Base-by-base conservation (phyloP, 1,140 invertebrate genomes). In the Neelides sp. region DNA sequence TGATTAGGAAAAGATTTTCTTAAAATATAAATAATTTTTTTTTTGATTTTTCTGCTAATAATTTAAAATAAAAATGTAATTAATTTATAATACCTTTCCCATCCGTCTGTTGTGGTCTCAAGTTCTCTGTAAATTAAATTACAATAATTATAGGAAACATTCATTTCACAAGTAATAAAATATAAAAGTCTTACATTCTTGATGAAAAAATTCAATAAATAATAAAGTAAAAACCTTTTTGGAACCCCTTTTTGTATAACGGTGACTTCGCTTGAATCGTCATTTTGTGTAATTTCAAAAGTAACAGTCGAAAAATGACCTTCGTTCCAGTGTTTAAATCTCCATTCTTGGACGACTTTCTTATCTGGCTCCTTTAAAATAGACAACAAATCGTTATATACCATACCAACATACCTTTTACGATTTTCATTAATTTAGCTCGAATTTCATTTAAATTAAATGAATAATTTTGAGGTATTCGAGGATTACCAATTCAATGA, bases 331-430 rank as follows among this genome's bases (percentile, higher is more conserved):
- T 80, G 79, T 71, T 92, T 95, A 58, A 89, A 81, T 63, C 94
- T 73, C 95, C 95, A 99, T 56, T 78, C 78, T 70, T 93, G 84
- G n/a, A 82, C 77, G 50, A 98, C 90, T 68, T 82, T 86, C 61
- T 83, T 80, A 41, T 79, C 76, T 4, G 84, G 83, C 2, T 83
- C 65, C 75, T 75, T 61, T 23, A 61, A 59, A 48, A 43, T 53
- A 46, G 41, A 47, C 35, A 52, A 51, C 52, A n/a, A 30, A 28
- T n/a, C 1, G 24, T 2, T 1, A 28, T 44, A 22, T 3, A 19
- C 36, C n/a, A 50, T 28, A 20, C 12, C n/a, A 42, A 54, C 7
- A 51, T 22, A 15, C 24, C 12, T 17, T 27, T 10, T 45, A 7
- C 34, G 8, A 36, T 10, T 8, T 45, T 34, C 19, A 8, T 10